phyloP scores from a whole-genome alignment of 2,797 vertebrate genomes.

The Periparus ater region DNA sequence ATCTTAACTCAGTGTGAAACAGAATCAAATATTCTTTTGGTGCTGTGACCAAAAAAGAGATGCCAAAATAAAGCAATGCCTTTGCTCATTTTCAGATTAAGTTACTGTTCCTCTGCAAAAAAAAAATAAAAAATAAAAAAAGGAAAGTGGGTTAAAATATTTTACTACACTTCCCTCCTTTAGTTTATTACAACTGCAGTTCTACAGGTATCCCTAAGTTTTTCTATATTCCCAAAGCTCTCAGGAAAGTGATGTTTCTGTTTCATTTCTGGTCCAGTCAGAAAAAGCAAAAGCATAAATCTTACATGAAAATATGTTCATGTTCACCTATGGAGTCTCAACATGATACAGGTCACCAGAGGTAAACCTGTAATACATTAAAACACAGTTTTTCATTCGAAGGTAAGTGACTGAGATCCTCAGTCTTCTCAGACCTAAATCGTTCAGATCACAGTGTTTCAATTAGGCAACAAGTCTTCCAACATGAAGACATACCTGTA shows the following conservation, averaged over 20 bases:
- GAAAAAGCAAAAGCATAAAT: not conserved
- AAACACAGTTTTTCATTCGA: slow-evolving; percentile 11
- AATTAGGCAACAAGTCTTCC: not conserved
- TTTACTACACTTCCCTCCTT: not conserved
- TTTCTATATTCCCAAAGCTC: not conserved
- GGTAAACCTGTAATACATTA: not conserved
- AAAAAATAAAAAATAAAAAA: not conserved
- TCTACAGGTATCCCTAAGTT: not conserved
- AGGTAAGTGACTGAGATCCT: not conserved
- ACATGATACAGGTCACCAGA: not conserved
- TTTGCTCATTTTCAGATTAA: not conserved
- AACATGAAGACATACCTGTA: not conserved
- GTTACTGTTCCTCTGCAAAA: not conserved
- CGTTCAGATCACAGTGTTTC: not conserved
- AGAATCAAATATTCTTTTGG: not conserved
- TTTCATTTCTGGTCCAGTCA: not conserved
- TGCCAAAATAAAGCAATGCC: not conserved
- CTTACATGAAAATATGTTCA: not conserved
- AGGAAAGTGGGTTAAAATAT: not conserved
- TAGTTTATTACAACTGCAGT: not conserved
- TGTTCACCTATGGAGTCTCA: not conserved
- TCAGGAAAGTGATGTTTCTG: not conserved
- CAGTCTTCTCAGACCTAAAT: not conserved
- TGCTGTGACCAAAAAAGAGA: not conserved
- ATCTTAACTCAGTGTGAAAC: not conserved